phyloP scores from a whole-genome alignment of 2,113 vertebrate species.

The Notarius quadriscutis region DNA sequence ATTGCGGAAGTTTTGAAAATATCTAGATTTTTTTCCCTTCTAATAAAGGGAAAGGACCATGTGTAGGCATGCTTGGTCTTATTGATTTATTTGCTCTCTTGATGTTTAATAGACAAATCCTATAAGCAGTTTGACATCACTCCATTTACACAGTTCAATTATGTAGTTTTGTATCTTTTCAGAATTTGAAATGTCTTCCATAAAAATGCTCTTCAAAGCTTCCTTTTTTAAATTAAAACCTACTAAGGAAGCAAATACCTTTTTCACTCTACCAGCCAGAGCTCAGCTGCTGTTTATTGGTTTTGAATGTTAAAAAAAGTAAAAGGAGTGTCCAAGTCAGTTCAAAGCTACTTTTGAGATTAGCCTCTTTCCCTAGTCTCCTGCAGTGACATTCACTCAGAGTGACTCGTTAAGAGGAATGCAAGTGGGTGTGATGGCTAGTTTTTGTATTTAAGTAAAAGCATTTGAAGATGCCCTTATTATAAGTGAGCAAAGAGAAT shows the following conservation, averaged over 20 bases:
- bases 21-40: not conserved
- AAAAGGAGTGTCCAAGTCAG: conserved; percentile 25
- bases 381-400: not conserved
- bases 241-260: not conserved
- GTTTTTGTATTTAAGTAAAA: conserved; percentile 18
- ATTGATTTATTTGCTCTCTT: too few species aligned
- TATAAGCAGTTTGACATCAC: not conserved
- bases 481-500: not conserved
- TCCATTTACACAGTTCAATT: not conserved
- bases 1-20: not conserved
- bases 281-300: conserved; percentile 15
- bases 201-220: not conserved
- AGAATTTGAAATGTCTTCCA: not conserved
- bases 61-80: not conserved
- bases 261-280: conserved; percentile 5
- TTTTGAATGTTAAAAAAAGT: conserved; percentile 40
- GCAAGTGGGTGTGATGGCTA: not conserved
- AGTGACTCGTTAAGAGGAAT: not conserved
- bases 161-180: not conserved
- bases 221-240: not conserved
- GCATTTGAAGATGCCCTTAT: conserved; percentile 21
- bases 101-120: too few species aligned
- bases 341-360: conserved; percentile 39
- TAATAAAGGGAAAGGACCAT: not conserved
- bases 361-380: not conserved